A percentile compares a stretch with the other conserved stretches of the same genome.
These are phyloP conservation scores for Calliphora vomitoria DNA, from an alignment of 2,888 invertebrate species.

Conservation along the genomic window DNA sequence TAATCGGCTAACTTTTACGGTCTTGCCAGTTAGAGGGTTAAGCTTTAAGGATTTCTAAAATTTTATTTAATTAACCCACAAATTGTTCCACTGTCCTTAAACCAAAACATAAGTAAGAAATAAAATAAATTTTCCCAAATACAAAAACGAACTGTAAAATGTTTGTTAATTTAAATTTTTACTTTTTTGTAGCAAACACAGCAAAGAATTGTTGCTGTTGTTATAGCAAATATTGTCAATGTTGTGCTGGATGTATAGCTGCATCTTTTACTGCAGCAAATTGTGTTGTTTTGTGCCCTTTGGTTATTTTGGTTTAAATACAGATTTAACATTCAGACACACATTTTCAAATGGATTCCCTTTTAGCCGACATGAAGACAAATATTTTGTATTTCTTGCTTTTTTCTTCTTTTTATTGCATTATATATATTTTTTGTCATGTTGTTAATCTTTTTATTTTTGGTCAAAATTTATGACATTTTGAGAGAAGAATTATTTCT, in stretches of 20 bases:
- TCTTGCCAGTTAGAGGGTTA: no score
- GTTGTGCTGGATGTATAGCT: not conserved
- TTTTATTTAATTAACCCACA: no score
- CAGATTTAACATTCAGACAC: not conserved
- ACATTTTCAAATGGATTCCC: not conserved
- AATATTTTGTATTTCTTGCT: constrained; percentile 14
- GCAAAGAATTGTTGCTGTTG: not conserved
- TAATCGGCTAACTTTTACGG: no score
- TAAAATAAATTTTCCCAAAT: not conserved
- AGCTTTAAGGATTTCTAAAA: no score
- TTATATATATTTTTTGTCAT: constrained; percentile 28
- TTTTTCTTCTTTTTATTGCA: constrained; percentile 15
- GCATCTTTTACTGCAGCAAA: constrained; percentile 14
- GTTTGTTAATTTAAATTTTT: not conserved
- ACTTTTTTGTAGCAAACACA: not conserved
- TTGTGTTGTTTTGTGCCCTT: not conserved
- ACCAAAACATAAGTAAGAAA: no score
- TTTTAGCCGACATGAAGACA: not conserved
- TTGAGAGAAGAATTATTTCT: constrained; percentile 68
- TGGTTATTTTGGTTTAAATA: constrained; percentile 11
- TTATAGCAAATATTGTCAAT: not conserved
- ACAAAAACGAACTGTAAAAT: not conserved
- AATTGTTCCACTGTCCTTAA: no score
- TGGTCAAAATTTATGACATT: constrained; percentile 69
- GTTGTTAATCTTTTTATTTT: constrained; percentile 54